Evolutionary conservation across 1,140 invertebrate genomes (phyloP).

Genomic region (Magallana angulata): DNA sequence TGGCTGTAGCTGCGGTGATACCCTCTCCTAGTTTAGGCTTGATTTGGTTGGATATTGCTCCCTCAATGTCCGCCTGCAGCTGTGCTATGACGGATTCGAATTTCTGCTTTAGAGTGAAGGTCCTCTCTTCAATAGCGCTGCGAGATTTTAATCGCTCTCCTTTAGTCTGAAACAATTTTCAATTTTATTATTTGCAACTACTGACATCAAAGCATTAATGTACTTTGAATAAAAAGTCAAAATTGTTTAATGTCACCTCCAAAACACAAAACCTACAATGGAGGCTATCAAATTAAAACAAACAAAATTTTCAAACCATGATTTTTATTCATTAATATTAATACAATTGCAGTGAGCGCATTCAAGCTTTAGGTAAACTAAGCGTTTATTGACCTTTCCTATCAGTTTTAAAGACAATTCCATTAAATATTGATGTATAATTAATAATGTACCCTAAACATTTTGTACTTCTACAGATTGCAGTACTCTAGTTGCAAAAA

Average conservation of each 20-base stretch:
- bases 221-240: not conserved
- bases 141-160: constrained; percentile 31
- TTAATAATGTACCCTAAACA: too few relatives aligned
- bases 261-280: too few relatives aligned
- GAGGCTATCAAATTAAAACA: too few relatives aligned
- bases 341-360: too few relatives aligned
- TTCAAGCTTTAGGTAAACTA: too few relatives aligned
- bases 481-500: too few relatives aligned
- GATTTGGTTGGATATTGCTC: constrained; percentile 46
- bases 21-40: constrained; percentile 49
- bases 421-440: too few relatives aligned
- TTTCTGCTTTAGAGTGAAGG: constrained; percentile 10
- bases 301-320: too few relatives aligned
- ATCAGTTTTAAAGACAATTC: too few relatives aligned
- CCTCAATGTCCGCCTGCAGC: constrained; percentile 38
- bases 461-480: too few relatives aligned
- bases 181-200: not conserved
- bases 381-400: too few relatives aligned
- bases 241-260: not conserved
- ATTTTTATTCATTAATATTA: too few relatives aligned
- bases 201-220: not conserved
- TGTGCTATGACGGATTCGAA: constrained; percentile 43
- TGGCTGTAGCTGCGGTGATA: constrained; percentile 36
- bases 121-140: constrained; percentile 44
- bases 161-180: constrained; percentile 32